Conservation (phyloP, 2,113 vertebrate genomes). For the Picathartes gymnocephalus region DNA sequence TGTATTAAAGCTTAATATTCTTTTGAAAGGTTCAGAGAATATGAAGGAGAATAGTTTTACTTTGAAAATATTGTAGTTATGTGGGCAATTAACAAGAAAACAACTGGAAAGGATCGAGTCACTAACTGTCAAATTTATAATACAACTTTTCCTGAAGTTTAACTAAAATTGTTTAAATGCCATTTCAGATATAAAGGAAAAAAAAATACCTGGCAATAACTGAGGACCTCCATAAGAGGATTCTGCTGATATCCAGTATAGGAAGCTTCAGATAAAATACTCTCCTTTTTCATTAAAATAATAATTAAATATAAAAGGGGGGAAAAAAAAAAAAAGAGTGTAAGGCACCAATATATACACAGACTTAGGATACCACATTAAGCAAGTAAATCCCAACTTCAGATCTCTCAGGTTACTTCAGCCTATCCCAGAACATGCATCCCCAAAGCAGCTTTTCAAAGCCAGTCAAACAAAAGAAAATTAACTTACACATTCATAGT, state of each 20-base stretch:
- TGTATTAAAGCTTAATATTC: neutral
- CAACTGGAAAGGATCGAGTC: neutral
- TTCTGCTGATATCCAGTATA: conserved; percentile 57
- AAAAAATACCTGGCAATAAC: conserved; percentile 75
- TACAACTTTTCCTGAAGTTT: neutral
- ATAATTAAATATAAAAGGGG: neutral
- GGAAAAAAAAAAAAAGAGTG: neutral
- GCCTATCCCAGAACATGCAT: neutral
- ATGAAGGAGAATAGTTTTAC: neutral
- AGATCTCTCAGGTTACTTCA: neutral
- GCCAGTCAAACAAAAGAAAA: neutral
- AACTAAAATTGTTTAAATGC: neutral
- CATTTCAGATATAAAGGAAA: neutral
- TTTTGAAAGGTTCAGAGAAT: neutral
- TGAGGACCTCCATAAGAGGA: conserved; percentile 65
- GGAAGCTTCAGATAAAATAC: conserved; percentile 16
- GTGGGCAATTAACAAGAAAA: neutral
- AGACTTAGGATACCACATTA: neutral
- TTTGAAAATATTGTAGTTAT: neutral
- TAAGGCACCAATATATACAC: neutral
- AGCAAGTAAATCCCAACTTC: neutral
- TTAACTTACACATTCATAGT: conserved; percentile 61
- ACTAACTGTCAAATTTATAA: neutral
- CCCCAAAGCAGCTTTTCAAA: neutral
- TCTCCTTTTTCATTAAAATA: conserved; percentile 44